These are phyloP conservation scores for Pelodytes ibericus DNA, from an alignment of 2,797 vertebrate species.

Conservation along the genomic window DNA sequence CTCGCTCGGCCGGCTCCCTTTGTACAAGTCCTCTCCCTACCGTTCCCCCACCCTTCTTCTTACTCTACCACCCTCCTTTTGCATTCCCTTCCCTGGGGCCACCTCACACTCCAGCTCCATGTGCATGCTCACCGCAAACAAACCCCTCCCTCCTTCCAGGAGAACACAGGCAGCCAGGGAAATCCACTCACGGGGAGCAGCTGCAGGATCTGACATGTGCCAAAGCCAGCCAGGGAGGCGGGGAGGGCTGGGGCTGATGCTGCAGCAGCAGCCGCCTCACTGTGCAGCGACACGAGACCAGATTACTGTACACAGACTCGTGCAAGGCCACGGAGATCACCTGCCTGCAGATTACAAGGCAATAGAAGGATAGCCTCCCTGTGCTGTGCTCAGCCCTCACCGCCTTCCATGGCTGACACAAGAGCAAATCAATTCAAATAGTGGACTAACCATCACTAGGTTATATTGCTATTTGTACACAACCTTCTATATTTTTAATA, in stretches of 20 bases:
- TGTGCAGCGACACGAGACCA: slow-evolving; percentile 22
- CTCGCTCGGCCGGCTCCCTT: slow-evolving; percentile 48
- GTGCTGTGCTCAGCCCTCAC: not conserved
- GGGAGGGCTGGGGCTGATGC: slow-evolving; percentile 17
- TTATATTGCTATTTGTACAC: too few species aligned
- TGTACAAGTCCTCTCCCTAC: slow-evolving; percentile 31
- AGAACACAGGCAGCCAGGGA: slow-evolving; percentile 7
- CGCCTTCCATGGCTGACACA: too few species aligned
- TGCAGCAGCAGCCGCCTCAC: slow-evolving; percentile 8
- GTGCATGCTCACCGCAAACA: slow-evolving; percentile 41
- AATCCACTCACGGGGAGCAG: slow-evolving; percentile 35
- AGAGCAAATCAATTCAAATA: too few species aligned
- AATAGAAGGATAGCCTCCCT: not conserved
- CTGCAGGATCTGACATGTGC: slow-evolving; percentile 49
- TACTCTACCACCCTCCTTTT: slow-evolving; percentile 36
- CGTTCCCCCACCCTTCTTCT: slow-evolving; percentile 15
- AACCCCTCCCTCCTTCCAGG: slow-evolving; percentile 9
- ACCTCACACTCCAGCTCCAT: slow-evolving; percentile 48
- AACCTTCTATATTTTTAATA: too few species aligned
- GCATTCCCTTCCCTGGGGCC: slow-evolving; percentile 50
- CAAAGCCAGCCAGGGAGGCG: slow-evolving; percentile 1
- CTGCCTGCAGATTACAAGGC: not conserved
- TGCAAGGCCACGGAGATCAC: slow-evolving; percentile 12
- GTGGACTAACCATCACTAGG: too few species aligned
- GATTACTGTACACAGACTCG: slow-evolving; percentile 22